Conservation (phyloP, 2,797 vertebrate species). For the Syngnathus acus region DNA sequence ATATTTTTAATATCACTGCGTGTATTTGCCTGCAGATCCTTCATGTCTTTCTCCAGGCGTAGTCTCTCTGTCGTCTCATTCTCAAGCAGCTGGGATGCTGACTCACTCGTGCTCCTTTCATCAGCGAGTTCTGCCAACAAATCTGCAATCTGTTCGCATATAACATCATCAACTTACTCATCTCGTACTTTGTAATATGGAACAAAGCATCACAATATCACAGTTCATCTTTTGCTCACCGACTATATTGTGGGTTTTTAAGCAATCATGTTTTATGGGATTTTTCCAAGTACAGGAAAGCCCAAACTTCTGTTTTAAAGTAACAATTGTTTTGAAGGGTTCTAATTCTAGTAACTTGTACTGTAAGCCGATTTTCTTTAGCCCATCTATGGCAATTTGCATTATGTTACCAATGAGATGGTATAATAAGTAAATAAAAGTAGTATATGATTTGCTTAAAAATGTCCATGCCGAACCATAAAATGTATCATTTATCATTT, state of each 20-base stretch:
- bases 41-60: slow-evolving; percentile 89
- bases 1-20: not conserved
- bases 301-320: too few relatives aligned
- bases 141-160: slow-evolving; percentile 78
- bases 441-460: too few relatives aligned
- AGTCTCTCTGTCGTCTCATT: slow-evolving; percentile 87
- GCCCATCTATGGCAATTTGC: too few relatives aligned
- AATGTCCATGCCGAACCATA: too few relatives aligned
- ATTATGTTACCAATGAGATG: too few relatives aligned
- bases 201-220: not conserved
- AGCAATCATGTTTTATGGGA: not conserved
- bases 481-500: too few relatives aligned
- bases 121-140: slow-evolving; percentile 89
- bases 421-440: too few relatives aligned
- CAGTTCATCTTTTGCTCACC: not conserved
- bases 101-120: slow-evolving; percentile 92
- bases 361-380: too few relatives aligned
- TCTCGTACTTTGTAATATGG: not conserved
- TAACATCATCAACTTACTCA: not conserved
- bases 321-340: not conserved
- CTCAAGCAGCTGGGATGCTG: slow-evolving; percentile 91
- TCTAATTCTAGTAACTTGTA: too few relatives aligned
- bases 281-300: too few relatives aligned
- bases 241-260: not conserved
- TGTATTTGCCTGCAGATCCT: slow-evolving; percentile 83